These are phyloP conservation scores for Sebastes diploproa DNA, from an alignment of 2,797 vertebrate genomes.

Conservation along the genomic window DNA sequence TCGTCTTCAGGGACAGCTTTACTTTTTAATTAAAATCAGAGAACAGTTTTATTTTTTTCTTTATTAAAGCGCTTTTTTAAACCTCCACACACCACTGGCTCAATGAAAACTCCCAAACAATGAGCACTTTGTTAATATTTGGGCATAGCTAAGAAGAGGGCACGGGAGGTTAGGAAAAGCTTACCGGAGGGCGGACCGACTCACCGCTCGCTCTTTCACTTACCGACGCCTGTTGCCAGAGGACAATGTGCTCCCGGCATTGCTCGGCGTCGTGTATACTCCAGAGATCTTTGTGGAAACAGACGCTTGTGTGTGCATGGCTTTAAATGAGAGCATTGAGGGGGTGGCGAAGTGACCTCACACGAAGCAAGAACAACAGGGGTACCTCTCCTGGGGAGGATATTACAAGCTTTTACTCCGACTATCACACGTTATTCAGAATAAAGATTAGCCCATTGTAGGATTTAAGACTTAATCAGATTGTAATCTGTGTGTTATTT, in stretches of 20 bases:
- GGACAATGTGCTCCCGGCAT: constrained; percentile 32
- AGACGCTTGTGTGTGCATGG: neutral
- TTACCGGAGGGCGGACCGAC: constrained; percentile 46
- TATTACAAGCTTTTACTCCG: constrained; percentile 36
- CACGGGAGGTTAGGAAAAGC: constrained; percentile 64
- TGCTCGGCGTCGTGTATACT: constrained; percentile 23
- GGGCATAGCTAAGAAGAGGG: constrained; percentile 58
- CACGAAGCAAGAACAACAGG: constrained; percentile 35
- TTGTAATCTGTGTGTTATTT: constrained; percentile 11
- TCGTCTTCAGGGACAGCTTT: constrained; percentile 51
- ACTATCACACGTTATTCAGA: constrained; percentile 10
- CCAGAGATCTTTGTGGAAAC: constrained; percentile 33
- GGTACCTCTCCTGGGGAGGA: constrained; percentile 15
- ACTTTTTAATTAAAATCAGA: constrained; percentile 65
- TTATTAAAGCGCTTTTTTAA: constrained; percentile 24
- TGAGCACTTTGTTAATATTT: constrained; percentile 79
- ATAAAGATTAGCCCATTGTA: constrained; percentile 16
- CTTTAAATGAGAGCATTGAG: constrained; percentile 39
- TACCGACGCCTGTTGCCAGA: constrained; percentile 33
- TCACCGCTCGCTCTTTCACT: constrained; percentile 46
- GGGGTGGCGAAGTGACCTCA: constrained; percentile 43
- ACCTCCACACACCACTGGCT: constrained; percentile 33
- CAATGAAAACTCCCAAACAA: constrained; percentile 73
- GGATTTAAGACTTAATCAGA: constrained; percentile 24
- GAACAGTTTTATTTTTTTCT: neutral